These are phyloP conservation scores for Characodon lateralis DNA, from an alignment of 2,797 vertebrate genomes.

Conservation along the genomic window DNA sequence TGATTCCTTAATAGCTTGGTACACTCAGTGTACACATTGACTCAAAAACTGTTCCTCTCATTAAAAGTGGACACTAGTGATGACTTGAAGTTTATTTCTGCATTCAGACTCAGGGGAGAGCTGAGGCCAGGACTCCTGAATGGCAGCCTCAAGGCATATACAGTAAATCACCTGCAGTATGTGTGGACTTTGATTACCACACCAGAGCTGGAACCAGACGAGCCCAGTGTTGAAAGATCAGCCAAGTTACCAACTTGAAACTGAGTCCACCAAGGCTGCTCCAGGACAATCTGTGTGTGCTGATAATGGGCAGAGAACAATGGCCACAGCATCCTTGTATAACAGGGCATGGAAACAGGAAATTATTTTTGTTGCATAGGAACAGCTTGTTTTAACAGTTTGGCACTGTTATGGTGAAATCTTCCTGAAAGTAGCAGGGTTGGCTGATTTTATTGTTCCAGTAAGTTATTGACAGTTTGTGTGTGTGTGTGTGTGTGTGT, in stretches of 20 bases:
- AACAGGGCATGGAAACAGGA: neutral
- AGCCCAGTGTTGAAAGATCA: conserved; percentile 65
- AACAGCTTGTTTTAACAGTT: neutral
- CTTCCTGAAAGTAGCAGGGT: neutral
- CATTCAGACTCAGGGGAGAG: conserved; percentile 22
- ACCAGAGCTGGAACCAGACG: conserved; percentile 56
- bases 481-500: too few relatives aligned
- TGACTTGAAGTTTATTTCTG: conserved; percentile 29
- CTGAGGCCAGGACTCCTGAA: conserved; percentile 19
- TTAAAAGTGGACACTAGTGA: neutral
- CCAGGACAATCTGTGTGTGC: conserved; percentile 29
- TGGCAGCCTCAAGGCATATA: conserved; percentile 37
- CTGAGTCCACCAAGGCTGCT: conserved; percentile 47
- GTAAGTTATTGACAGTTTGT: conserved; percentile 46
- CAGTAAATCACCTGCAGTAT: conserved; percentile 65
- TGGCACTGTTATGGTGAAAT: neutral
- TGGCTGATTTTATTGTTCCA: conserved; percentile 3
- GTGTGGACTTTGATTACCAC: conserved; percentile 54
- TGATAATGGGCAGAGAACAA: conserved; percentile 4
- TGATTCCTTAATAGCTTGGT: neutral
- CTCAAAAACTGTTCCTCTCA: conserved; percentile 5
- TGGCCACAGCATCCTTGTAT: neutral
- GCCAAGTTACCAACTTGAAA: conserved; percentile 66
- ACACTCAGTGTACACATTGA: neutral
- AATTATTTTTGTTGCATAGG: neutral